These are phyloP conservation scores for Crocidura indochinensis DNA, from an alignment of 2,797 vertebrate genomes.

Conservation along the genomic window DNA sequence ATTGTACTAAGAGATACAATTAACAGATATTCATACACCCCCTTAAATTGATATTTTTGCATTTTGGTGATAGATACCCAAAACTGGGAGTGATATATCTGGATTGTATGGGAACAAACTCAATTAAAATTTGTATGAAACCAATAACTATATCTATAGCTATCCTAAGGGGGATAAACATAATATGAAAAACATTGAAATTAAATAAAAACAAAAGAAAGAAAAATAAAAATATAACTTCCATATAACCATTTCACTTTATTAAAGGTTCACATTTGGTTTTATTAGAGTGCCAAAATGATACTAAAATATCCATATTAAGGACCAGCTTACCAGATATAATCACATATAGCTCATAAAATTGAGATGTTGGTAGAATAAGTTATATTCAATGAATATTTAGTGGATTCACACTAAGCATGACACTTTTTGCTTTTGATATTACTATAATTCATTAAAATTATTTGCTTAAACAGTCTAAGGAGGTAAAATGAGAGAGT, in stretches of 20 bases:
- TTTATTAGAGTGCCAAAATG: neutral
- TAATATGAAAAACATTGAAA: too few species aligned
- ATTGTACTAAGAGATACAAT: too few species aligned
- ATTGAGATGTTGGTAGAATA: conserved; percentile 7
- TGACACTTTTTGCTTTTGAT: neutral
- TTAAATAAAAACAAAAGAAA: too few species aligned
- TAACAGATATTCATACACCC: too few species aligned
- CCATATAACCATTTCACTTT: neutral
- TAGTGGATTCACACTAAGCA: neutral
- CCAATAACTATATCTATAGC: too few species aligned
- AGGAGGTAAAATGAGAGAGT: neutral
- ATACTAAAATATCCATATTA: neutral
- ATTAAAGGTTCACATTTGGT: conserved; percentile 10
- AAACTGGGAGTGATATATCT: too few species aligned
- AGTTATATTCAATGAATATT: neutral
- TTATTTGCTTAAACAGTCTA: neutral
- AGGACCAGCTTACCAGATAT: neutral
- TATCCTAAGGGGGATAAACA: too few species aligned
- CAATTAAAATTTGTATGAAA: too few species aligned
- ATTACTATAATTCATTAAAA: neutral
- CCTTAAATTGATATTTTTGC: too few species aligned
- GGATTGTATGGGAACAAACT: too few species aligned
- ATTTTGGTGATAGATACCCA: too few species aligned
- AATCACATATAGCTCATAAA: neutral
- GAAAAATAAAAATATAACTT: too few species aligned